A percentile compares a stretch with the other conserved stretches of the same genome.
Conservation (phyloP, 2,797 vertebrate genomes). For the Rhadinocentrus ornatus region DNA sequence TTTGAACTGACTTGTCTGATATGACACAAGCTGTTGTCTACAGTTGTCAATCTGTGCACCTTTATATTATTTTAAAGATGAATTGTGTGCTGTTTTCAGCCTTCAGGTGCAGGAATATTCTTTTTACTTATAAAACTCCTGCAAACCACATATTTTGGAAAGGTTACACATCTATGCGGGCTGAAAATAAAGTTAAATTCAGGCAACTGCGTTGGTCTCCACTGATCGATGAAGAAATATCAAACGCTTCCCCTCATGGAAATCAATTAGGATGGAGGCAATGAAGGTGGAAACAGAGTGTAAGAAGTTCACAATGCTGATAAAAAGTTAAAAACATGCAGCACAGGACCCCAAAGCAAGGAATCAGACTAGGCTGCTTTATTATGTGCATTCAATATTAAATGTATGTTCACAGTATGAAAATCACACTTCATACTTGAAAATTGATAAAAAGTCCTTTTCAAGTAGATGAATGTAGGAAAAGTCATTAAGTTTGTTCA, state of each 20-base stretch:
- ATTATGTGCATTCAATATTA: not conserved
- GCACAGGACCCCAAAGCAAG: not conserved
- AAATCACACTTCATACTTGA: no score
- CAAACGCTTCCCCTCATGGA: not conserved
- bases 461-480: no score
- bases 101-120: not conserved
- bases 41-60: not conserved
- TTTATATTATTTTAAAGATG: not conserved
- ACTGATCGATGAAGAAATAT: not conserved
- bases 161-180: not conserved
- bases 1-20: conserved; percentile 1
- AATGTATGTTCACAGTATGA: no score
- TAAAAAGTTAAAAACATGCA: not conserved
- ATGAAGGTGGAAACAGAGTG: not conserved
- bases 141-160: not conserved
- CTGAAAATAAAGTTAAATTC: not conserved
- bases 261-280: not conserved
- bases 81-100: not conserved
- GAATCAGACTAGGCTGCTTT: not conserved
- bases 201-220: not conserved
- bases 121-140: not conserved
- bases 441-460: no score
- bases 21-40: conserved; percentile 1
- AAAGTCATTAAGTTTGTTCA: no score
- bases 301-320: not conserved